Base-by-base conservation (phyloP, 1,140 invertebrate genomes). In the Laupala kohalensis region DNA sequence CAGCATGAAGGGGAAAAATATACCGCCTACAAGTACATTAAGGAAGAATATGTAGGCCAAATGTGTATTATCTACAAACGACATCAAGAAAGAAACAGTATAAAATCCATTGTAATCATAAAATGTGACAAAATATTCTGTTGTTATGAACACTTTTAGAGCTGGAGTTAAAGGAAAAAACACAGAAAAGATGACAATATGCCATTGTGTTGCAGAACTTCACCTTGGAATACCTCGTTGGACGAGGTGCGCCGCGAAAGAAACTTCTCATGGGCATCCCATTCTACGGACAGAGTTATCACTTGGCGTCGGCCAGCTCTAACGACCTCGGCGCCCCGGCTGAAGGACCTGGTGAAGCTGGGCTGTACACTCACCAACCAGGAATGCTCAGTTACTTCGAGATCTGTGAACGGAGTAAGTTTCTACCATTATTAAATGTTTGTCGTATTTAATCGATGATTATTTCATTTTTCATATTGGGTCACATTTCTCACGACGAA, bases 351-450 rank as follows among this genome's bases (percentile, higher is more conserved):
- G 94, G 94, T 3, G 82, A 84, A 26, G 82, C 92, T 2, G 95
- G 95, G 4, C 88, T 93, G 74, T 90, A 89, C 73, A 96, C 95
- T 0, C 87, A 88, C 69, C 93, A 97, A 80, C 89, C 91, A 0
- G 95, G 95, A 75, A 94, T 95, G 89, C 80, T 96, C 71, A 86
- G 91, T 2, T 95, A 93, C 77, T 92, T 92, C 76, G 94, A 98
- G 83, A 92, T 95, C 72, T 95, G 93, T 75, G 84, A 90, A n/a
- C 85, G 86, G 82, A 82, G 90, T 84, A 83, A 82, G 75, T 77
- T 65, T 19, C 19, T 6, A 12, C 64, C 25, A 6, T 25, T 12
- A 15, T 66, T 0, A 9, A 26, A 6, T 6, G n/a, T 6, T 65
- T 65, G n/a, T 6, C n/a, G 6, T 24, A 65, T 65, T 65, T 65